Conservation (phyloP, 2,797 vertebrate species). For the Danio tinwini region DNA sequence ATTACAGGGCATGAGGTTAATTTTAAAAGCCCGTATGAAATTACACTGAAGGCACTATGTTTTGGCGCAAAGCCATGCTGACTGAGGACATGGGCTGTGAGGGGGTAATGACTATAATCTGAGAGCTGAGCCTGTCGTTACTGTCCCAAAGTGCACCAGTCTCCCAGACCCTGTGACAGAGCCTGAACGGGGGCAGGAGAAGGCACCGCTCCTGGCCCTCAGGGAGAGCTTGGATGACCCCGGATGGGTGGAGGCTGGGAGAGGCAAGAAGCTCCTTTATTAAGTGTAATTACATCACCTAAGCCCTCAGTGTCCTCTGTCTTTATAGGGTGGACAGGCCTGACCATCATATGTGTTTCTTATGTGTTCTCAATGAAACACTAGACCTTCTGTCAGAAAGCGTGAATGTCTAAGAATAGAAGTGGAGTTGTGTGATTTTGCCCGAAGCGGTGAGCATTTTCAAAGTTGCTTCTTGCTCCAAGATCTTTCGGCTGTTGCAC, state of each 20-base stretch:
- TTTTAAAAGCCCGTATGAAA: conserved; percentile 52
- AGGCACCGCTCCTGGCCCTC: not conserved
- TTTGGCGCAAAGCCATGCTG: conserved; percentile 52
- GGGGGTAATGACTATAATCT: conserved; percentile 58
- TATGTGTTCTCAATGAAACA: not conserved
- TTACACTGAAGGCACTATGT: conserved; percentile 50
- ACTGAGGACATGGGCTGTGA: conserved; percentile 36
- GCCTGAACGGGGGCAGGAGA: not conserved
- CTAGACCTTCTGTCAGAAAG: not conserved
- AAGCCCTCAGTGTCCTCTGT: conserved; percentile 5
- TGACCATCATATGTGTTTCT: not conserved
- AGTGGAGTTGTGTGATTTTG: not conserved
- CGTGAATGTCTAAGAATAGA: not conserved
- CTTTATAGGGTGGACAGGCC: conserved; percentile 2
- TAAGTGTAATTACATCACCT: conserved; percentile 18
- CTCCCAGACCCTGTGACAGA: conserved; percentile 19
- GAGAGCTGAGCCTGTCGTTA: conserved; percentile 37
- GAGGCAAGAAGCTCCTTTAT: conserved; percentile 6
- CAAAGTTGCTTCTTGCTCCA: not conserved
- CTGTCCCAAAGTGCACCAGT: conserved; percentile 17
- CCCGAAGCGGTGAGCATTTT: conserved; percentile 15
- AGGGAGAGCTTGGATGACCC: conserved; percentile 13
- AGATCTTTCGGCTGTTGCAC: not conserved
- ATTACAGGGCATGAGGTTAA: conserved; percentile 46
- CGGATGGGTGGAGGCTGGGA: conserved; percentile 19